A percentile compares a stretch with the other conserved stretches of the same genome.
Conservation (phyloP, 1,140 invertebrate species). For the Hylaeus volcanicus region DNA sequence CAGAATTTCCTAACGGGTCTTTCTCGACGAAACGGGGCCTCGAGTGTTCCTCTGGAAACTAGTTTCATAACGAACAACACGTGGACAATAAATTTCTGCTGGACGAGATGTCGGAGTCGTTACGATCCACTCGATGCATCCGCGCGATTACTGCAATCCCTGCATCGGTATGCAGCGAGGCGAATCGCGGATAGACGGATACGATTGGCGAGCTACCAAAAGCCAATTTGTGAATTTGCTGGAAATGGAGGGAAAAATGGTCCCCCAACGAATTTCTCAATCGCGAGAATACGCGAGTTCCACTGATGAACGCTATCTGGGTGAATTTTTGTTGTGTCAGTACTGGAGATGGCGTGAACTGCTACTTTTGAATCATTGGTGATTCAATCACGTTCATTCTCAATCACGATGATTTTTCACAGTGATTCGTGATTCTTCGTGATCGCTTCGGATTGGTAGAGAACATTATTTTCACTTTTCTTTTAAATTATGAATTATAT, state of each 20-base stretch:
- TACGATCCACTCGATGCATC: conserved; percentile 3
- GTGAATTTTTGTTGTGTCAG: too few species aligned
- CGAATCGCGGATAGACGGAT: conserved; percentile 7
- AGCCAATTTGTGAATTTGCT: conserved; percentile 56
- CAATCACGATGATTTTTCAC: too few species aligned
- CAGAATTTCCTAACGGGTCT: neutral
- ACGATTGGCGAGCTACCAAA: conserved; percentile 49
- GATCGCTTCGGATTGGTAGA: too few species aligned
- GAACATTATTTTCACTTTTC: too few species aligned
- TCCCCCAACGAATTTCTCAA: too few species aligned
- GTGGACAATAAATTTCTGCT: conserved; percentile 29
- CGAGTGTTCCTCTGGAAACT: neutral
- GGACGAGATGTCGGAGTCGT: neutral
- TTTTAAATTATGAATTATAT: too few species aligned
- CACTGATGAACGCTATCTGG: too few species aligned
- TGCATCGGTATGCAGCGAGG: conserved; percentile 38
- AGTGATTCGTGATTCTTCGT: too few species aligned
- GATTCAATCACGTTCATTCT: too few species aligned
- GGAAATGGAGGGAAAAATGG: conserved; percentile 2
- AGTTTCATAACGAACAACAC: conserved; percentile 41
- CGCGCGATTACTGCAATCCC: conserved; percentile 29
- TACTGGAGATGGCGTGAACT: too few species aligned
- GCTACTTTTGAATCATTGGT: too few species aligned
- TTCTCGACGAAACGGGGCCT: neutral
- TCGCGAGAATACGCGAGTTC: too few species aligned